phyloP scores from a whole-genome alignment of 2,113 vertebrate species.

The Callopanchax toddi region DNA sequence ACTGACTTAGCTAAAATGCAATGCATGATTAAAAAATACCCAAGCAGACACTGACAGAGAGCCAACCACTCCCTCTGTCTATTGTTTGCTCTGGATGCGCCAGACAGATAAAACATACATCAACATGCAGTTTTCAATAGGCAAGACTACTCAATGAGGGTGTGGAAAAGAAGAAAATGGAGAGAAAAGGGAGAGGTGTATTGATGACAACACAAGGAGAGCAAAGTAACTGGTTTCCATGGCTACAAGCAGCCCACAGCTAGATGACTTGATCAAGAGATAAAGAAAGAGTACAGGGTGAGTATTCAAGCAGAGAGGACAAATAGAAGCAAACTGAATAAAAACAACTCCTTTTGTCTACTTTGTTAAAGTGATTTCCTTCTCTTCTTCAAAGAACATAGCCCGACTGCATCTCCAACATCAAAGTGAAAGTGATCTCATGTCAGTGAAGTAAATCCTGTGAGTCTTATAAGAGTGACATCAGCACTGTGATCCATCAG shows the following conservation, averaged over 20 bases:
- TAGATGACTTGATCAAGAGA: conserved; percentile 46
- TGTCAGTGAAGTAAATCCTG: background rate
- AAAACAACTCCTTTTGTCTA: background rate
- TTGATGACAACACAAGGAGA: conserved; percentile 31
- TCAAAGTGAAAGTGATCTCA: background rate
- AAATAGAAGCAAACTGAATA: background rate
- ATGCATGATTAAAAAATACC: background rate
- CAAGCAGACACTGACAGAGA: conserved; percentile 2
- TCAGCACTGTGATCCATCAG: conserved; percentile 1
- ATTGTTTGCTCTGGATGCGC: background rate
- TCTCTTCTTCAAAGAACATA: too few relatives aligned
- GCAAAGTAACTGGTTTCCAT: conserved; percentile 69
- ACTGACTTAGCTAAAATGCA: background rate
- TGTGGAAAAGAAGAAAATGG: background rate
- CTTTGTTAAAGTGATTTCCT: too few relatives aligned
- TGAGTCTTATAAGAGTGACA: background rate
- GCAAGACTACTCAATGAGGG: background rate
- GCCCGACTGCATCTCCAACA: too few relatives aligned
- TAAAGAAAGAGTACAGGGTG: conserved; percentile 34
- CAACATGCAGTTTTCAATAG: conserved; percentile 5
- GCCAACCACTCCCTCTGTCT: background rate
- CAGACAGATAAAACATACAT: background rate
- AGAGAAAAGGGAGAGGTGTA: conserved; percentile 4
- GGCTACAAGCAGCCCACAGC: conserved; percentile 66
- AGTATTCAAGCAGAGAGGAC: conserved; percentile 14